These are phyloP conservation scores for Tyto alba DNA, from an alignment of 2,113 vertebrate species.

Conservation along the genomic window DNA sequence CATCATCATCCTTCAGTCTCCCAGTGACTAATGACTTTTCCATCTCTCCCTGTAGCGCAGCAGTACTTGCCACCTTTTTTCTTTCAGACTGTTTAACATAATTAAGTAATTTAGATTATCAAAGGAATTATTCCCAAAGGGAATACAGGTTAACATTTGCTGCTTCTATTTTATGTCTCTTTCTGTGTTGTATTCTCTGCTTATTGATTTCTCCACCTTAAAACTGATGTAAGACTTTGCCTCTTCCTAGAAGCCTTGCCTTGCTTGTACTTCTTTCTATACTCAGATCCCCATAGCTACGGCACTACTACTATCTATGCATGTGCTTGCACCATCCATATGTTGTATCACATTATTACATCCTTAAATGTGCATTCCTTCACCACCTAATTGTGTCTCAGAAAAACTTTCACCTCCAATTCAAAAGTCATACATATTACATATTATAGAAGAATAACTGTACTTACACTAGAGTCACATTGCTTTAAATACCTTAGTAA, in stretches of 20 bases:
- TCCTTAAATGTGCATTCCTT: background rate
- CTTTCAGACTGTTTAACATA: background rate
- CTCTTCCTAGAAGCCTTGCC: background rate
- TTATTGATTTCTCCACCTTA: background rate
- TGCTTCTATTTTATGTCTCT: background rate
- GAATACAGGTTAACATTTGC: background rate
- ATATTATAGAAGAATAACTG: background rate
- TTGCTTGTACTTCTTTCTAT: background rate
- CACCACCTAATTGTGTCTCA: background rate
- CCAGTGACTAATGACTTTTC: slow-evolving; percentile 1
- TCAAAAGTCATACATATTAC: background rate
- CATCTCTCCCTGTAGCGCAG: background rate
- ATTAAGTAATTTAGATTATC: background rate
- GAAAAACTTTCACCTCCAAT: background rate
- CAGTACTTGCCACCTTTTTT: background rate
- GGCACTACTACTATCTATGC: background rate
- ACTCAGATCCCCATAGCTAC: background rate
- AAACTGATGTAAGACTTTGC: background rate
- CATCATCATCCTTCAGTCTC: background rate
- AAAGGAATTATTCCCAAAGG: background rate
- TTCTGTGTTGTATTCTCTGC: background rate
- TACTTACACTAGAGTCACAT: background rate
- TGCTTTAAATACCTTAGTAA: background rate
- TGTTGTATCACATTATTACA: background rate
- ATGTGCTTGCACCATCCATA: background rate